phyloP scores from a whole-genome alignment of 1,140 invertebrate genomes.

The Orchestia grillus region DNA sequence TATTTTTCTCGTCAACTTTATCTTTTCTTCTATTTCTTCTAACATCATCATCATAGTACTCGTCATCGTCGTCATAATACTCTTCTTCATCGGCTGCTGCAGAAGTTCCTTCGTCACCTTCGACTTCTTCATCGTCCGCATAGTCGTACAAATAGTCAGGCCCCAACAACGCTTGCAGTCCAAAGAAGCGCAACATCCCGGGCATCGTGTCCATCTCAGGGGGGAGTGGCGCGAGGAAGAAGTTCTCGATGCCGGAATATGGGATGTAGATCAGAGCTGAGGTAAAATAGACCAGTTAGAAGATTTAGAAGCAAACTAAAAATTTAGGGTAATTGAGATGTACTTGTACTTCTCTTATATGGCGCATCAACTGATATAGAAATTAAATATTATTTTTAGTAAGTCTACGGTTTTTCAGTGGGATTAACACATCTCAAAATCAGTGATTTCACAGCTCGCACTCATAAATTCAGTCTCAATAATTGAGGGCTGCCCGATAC shows the following conservation, averaged over 20 bases:
- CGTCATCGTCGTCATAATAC: not conserved
- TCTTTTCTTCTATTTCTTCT: constrained; percentile 30
- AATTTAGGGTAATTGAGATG: not conserved
- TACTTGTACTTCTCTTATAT: too few species aligned
- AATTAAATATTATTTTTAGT: not conserved
- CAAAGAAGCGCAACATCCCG: constrained; percentile 42
- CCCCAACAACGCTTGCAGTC: constrained; percentile 32
- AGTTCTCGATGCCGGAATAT: constrained; percentile 22
- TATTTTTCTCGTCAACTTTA: not conserved
- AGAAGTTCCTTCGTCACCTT: not conserved
- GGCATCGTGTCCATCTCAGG: constrained; percentile 31
- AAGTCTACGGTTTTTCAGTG: not conserved
- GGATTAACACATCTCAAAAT: not conserved
- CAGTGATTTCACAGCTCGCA: too few species aligned
- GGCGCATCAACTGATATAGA: not conserved
- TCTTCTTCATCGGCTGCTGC: not conserved
- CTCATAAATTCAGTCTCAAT: too few species aligned
- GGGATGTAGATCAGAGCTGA: constrained; percentile 48
- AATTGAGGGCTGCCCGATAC: not conserved
- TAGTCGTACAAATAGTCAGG: constrained; percentile 49
- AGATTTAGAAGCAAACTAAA: not conserved
- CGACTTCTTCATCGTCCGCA: not conserved
- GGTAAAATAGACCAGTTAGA: not conserved
- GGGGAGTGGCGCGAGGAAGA: constrained; percentile 27
- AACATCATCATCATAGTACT: constrained; percentile 11